phyloP scores from a whole-genome alignment of 2,888 invertebrate genomes.

The Halictus ligatus region DNA sequence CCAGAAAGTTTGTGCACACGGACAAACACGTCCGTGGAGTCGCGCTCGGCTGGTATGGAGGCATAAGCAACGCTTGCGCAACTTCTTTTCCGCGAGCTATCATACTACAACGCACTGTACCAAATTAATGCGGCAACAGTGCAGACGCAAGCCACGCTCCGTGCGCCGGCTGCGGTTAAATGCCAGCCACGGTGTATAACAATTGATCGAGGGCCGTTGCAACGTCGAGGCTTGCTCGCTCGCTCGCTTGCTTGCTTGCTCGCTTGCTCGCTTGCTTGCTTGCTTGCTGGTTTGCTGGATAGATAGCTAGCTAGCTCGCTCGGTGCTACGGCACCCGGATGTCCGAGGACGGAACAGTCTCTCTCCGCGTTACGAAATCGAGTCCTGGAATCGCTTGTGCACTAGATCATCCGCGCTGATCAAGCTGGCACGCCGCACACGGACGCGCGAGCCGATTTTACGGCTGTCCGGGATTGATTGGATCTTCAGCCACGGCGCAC shows the following conservation, averaged over 20 bases:
- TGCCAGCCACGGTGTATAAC: slow-evolving; percentile 71
- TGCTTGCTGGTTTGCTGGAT: not conserved
- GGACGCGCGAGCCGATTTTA: not conserved
- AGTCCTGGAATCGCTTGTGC: slow-evolving; percentile 48
- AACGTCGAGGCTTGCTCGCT: slow-evolving; percentile 2
- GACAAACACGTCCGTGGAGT: slow-evolving; percentile 3
- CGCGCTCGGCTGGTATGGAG: slow-evolving; percentile 53
- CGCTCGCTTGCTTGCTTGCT: not conserved
- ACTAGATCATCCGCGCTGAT: slow-evolving; percentile 53
- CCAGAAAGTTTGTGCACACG: slow-evolving; percentile 17
- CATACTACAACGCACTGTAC: slow-evolving; percentile 76
- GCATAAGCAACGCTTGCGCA: slow-evolving; percentile 74
- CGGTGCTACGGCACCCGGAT: slow-evolving; percentile 74
- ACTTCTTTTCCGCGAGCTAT: slow-evolving; percentile 76
- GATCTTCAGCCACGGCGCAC: not conserved
- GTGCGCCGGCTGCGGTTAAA: slow-evolving; percentile 64
- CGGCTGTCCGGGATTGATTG: slow-evolving; percentile 5
- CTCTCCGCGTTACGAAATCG: slow-evolving; percentile 56
- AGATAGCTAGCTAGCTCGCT: slow-evolving; percentile 22
- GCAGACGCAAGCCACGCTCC: slow-evolving; percentile 60
- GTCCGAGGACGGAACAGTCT: slow-evolving; percentile 72
- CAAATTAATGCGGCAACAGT: slow-evolving; percentile 73
- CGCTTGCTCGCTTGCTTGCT: not conserved
- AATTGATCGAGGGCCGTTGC: slow-evolving; percentile 70
- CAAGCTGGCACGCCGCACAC: slow-evolving; percentile 7